Base-by-base conservation (phyloP, 2,888 invertebrate genomes). In the Salpingus planirostris region DNA sequence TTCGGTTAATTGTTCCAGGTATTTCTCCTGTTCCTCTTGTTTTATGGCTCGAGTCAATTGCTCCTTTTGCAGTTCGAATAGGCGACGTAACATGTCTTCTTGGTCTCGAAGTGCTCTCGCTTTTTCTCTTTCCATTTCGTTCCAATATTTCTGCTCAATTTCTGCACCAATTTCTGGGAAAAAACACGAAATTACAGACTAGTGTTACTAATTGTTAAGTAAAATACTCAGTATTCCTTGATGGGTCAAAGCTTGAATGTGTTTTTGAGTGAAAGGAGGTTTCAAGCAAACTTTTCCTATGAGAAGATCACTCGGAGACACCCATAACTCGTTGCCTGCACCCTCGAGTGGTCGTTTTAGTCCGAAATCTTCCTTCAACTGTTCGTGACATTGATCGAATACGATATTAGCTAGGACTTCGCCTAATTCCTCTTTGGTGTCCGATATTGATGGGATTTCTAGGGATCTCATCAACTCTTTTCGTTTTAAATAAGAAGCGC, bases 291-390 rank as follows among this genome's bases (percentile, higher is more conserved):
- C 55, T 44, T 62, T 60, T 26, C 62, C 62, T 6, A 59, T 54
- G 2, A 68, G 48, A 6, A 63, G 36, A 46, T 66, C 64, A 41
- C 65, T 67, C 2, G 68, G 67, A 1, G 67, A 66, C 3, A 55
- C 47, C 68, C 67, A 68, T 13, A 66, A 36, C 11, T 59, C 57
- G 2, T 52, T 47, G 13, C 55, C 58, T 11, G 65, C 54, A 2
- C 66, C 66, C 32, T 54, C 34, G 12, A 67, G 40, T 3, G 51
- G 50, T 2, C 59, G 57, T 14, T 39, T 40, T 6, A 60, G 34
- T 1, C 65, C 62, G 22, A 66, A 52, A 33, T 51, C 46, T 31
- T 48, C 43, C 31, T 47, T 42, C 8, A 64, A 37, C 2, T 51
- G 56, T 27, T 57, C 49, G 29, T 48, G 36, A 22, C 56, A 47